A percentile compares a stretch with the other conserved stretches of the same genome.
phyloP scores from a whole-genome alignment of 1,140 invertebrate species.

The Brachionus rotundiformis region DNA sequence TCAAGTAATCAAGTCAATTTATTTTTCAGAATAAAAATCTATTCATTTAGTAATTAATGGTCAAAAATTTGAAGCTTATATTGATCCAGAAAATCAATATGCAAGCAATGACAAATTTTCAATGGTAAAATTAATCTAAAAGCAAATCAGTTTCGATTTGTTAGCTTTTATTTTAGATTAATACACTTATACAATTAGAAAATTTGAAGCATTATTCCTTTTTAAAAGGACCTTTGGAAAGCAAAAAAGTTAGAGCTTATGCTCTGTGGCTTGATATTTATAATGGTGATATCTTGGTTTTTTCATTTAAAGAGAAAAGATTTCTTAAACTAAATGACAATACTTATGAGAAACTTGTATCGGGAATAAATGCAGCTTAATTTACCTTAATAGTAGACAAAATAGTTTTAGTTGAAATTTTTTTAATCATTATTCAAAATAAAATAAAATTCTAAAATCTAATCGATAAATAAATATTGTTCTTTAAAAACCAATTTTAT shows the following conservation, averaged over 20 bases:
- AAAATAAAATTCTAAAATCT: not conserved
- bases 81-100: slow-evolving; percentile 88
- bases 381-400: not conserved
- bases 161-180: slow-evolving; percentile 70
- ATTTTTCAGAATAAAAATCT: not conserved
- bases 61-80: slow-evolving; percentile 78
- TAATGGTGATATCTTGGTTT: slow-evolving; percentile 85
- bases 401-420: not conserved
- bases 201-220: slow-evolving; percentile 92
- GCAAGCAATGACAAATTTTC: slow-evolving; percentile 86
- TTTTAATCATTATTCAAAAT: not conserved
- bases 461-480: not conserved
- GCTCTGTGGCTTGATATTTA: slow-evolving; percentile 97
- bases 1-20: not conserved
- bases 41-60: not conserved
- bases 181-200: slow-evolving; percentile 87
- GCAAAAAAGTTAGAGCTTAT: slow-evolving; percentile 81
- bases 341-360: slow-evolving; percentile 71
- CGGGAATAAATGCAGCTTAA: not conserved
- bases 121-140: slow-evolving; percentile 68
- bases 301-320: slow-evolving; percentile 77
- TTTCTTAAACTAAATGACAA: slow-evolving; percentile 82
- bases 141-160: not conserved
- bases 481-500: too few relatives aligned
- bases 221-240: slow-evolving; percentile 77